These are phyloP conservation scores for Chrysochloris asiatica DNA, from an alignment of 2,113 vertebrate genomes.

Conservation along the genomic window DNA sequence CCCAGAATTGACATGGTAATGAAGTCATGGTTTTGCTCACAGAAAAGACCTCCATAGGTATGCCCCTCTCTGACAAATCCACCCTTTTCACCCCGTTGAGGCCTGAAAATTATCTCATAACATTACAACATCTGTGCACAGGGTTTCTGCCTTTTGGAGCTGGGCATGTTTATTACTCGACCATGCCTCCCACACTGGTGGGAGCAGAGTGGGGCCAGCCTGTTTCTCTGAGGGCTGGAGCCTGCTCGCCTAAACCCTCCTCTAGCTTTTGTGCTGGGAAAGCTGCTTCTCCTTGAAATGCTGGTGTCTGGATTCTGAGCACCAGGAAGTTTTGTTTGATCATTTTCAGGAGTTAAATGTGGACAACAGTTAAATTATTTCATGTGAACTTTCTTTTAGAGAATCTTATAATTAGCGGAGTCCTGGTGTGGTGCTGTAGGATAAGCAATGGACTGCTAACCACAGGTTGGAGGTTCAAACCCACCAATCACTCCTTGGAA, in stretches of 20 bases:
- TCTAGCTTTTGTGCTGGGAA: slow-evolving; percentile 9
- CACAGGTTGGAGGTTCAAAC: no score
- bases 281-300: not conserved
- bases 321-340: not conserved
- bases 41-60: slow-evolving; percentile 86
- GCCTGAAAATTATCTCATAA: slow-evolving; percentile 89
- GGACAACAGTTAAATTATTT: not conserved
- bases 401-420: slow-evolving; percentile 8
- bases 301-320: not conserved
- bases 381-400: not conserved
- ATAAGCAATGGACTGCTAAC: no score
- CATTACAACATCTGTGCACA: slow-evolving; percentile 88
- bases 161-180: slow-evolving; percentile 72
- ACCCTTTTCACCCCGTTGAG: slow-evolving; percentile 87
- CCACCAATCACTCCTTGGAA: no score
- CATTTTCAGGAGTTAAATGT: slow-evolving; percentile 44
- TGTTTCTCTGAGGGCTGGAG: not conserved
- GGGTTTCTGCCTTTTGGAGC: slow-evolving; percentile 84
- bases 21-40: slow-evolving; percentile 88
- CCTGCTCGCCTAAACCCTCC: not conserved
- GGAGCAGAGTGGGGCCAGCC: slow-evolving; percentile 53
- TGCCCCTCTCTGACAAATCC: slow-evolving; percentile 85
- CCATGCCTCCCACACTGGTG: slow-evolving; percentile 74
- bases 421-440: no score
- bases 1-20: slow-evolving; percentile 97